These are phyloP conservation scores for Lipotes vexillifer DNA, from an alignment of 2,113 vertebrate species.

Conservation along the genomic window DNA sequence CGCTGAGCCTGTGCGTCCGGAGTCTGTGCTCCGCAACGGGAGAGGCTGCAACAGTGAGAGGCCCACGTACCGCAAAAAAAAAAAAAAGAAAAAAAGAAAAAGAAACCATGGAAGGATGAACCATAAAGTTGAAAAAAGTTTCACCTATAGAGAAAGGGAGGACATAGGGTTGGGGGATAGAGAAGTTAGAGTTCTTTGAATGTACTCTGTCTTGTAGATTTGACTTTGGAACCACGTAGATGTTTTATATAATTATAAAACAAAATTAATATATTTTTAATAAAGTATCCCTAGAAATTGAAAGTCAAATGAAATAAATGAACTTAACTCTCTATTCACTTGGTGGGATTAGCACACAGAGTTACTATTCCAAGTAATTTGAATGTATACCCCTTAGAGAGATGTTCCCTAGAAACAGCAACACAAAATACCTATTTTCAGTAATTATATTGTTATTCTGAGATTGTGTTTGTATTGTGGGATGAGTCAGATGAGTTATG, in stretches of 20 bases:
- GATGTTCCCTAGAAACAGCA: background rate
- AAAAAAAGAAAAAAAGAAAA: background rate
- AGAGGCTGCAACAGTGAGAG: too few species aligned
- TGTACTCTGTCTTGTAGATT: background rate
- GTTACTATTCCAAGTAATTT: background rate
- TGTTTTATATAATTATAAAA: conserved; percentile 18
- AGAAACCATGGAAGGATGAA: background rate
- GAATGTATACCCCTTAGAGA: background rate
- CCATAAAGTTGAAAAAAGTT: background rate
- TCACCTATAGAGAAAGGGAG: background rate
- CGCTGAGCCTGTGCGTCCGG: too few species aligned
- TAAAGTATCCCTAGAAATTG: background rate
- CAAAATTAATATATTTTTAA: background rate
- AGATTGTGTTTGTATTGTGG: background rate
- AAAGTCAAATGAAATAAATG: background rate
- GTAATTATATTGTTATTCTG: background rate
- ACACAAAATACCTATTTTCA: background rate
- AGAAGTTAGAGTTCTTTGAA: background rate
- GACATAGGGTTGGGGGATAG: background rate
- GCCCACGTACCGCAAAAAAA: too few species aligned
- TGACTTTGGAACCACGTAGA: background rate
- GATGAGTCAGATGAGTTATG: background rate
- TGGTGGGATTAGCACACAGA: background rate
- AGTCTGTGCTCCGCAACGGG: too few species aligned
- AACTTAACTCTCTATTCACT: background rate